Evolutionary conservation across 1,140 invertebrate species (phyloP).

Genomic region (Drosophila arawakana): DNA sequence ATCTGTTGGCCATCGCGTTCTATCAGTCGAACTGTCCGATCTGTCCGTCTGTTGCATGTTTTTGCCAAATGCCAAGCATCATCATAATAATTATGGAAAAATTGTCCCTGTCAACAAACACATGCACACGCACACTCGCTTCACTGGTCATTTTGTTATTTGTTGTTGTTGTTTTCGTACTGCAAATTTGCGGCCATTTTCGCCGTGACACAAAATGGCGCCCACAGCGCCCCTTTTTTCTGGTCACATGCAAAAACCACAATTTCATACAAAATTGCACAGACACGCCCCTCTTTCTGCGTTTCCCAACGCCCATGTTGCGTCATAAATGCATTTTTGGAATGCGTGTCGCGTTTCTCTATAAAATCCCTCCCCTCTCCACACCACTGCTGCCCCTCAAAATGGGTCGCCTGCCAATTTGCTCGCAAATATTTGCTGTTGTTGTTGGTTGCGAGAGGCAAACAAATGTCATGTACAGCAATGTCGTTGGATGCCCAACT

Average conservation of each 20-base stretch:
- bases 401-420: slow-evolving; percentile 63
- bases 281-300: slow-evolving; percentile 2
- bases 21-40: not conserved
- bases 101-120: slow-evolving; percentile 68
- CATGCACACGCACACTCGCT: slow-evolving; percentile 10
- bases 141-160: slow-evolving; percentile 13
- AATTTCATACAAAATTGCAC: slow-evolving; percentile 72
- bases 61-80: slow-evolving; percentile 81
- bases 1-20: slow-evolving; percentile 60
- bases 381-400: not conserved
- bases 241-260: slow-evolving; percentile 60
- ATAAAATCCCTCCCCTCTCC: not conserved
- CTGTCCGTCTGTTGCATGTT: slow-evolving; percentile 55
- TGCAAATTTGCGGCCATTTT: slow-evolving; percentile 59
- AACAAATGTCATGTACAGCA: slow-evolving; percentile 64
- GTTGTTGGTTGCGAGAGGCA: slow-evolving; percentile 43
- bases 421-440: slow-evolving; percentile 45
- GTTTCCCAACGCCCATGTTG: not conserved
- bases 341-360: slow-evolving; percentile 72
- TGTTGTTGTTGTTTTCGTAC: slow-evolving; percentile 15
- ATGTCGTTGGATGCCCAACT: slow-evolving; percentile 30
- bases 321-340: slow-evolving; percentile 72
- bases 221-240: slow-evolving; percentile 17
- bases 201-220: slow-evolving; percentile 61
- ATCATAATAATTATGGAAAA: slow-evolving; percentile 83